Base-by-base conservation (phyloP, 2,797 vertebrate genomes). In the Cryptoprocta ferox region DNA sequence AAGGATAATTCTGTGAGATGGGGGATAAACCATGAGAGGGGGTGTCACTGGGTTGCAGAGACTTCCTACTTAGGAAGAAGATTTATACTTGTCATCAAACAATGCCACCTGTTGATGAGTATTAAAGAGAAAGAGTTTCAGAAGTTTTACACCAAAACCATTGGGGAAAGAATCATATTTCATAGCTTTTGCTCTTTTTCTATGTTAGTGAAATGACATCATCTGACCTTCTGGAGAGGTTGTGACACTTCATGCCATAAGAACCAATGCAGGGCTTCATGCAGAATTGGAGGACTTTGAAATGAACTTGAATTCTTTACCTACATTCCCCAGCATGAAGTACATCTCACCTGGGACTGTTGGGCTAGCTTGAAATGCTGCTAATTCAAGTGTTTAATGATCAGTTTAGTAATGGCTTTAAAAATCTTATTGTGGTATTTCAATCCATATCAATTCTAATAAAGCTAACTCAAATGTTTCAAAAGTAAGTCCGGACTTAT, bases 361-460 rank as follows among this genome's bases (percentile, higher is more conserved):
- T 42, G 24, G 48, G 70, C 32, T 15, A n/a, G 19, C 61, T 82
- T 32, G 8, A 93, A 96, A 94, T 63, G 65, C 30, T 82, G 39
- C 5, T 16, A 89, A 88, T 94, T 71, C n/a, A 87, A 81, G 26
- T 94, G 50, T 87, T 96, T 96, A 93, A 91, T 68, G 53, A 96
- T 68, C 42, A 94, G 21, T 13, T 82, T 91, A 85, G 90, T 65
- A 83, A 86, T 89, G 39, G n/a, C 56, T 94, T 89, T 92, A 89
- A 75, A 96, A 95, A 89, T 68, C 80, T 24, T 86, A 89, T 45
- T 79, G 42, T 83, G 71, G 37, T 78, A 79, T 89, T 50, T 42
- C 66, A 81, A 85, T 82, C 19, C 71, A 78, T 88, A 94, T 48
- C 28, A n/a, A 11, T 81, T 93, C n/a, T 90, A 94, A 85, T 85